Evolutionary conservation across 2,113 vertebrate genomes (phyloP).

Genomic region (Melanostigma gelatinosum): DNA sequence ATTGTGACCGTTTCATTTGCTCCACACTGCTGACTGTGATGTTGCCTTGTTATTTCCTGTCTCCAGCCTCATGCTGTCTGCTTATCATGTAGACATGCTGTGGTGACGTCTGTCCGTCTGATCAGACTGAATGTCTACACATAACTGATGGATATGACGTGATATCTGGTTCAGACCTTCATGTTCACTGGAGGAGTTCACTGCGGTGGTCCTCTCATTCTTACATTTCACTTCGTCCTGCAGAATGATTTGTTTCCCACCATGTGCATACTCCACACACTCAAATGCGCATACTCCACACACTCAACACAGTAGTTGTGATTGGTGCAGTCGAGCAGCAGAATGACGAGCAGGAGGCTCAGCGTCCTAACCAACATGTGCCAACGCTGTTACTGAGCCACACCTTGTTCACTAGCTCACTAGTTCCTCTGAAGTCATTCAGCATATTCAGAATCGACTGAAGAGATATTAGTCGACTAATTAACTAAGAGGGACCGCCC

Average conservation of each 20-base stretch:
- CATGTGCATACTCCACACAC: background rate
- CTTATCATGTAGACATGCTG: background rate
- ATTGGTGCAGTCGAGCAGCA: background rate
- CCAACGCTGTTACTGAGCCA: constrained; percentile 25
- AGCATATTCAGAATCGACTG: background rate
- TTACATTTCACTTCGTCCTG: background rate
- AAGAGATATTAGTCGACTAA: background rate
- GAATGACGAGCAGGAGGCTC: background rate
- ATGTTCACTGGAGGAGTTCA: background rate
- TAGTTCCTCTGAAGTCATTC: background rate
- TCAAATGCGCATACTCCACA: background rate
- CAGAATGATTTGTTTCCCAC: background rate
- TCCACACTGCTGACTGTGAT: constrained; percentile 8
- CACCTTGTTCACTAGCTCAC: background rate
- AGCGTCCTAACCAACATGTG: constrained; percentile 11
- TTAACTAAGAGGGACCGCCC: too few species aligned
- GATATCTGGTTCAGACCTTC: background rate
- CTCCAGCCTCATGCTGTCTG: background rate
- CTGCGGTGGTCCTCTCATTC: background rate
- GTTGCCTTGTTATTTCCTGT: background rate
- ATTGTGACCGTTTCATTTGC: background rate
- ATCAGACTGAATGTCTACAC: background rate
- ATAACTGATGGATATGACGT: background rate
- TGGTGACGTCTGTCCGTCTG: background rate
- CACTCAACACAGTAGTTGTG: background rate